Conservation (phyloP, 2,113 vertebrate species). For the Percopsis transmontana region DNA sequence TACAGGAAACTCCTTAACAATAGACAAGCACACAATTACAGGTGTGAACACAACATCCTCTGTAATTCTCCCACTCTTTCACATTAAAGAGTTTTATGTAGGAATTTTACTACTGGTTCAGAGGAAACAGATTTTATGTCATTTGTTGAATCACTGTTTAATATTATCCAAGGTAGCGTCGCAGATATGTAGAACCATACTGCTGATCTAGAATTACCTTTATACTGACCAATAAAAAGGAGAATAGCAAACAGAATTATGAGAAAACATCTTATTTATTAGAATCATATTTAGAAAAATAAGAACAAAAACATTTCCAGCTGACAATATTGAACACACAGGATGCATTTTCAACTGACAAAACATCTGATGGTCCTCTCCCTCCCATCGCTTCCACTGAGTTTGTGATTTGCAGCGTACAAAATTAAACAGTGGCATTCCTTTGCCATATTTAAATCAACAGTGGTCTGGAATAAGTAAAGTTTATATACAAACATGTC, state of each 20-base stretch:
- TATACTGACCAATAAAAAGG: neutral
- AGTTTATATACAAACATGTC: constrained; percentile 49
- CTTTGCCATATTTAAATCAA: constrained; percentile 52
- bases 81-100: too few species aligned
- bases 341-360: neutral
- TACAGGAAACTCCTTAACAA: too few species aligned
- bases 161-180: too few species aligned
- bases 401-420: constrained; percentile 2
- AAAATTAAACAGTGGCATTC: constrained; percentile 60
- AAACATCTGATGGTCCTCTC: neutral
- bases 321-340: neutral
- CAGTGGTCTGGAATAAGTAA: constrained; percentile 36
- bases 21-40: too few species aligned
- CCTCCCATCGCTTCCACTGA: constrained; percentile 3
- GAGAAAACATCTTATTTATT: constrained; percentile 21
- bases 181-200: neutral
- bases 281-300: constrained; percentile 21
- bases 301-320: constrained; percentile 32
- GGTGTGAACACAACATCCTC: too few species aligned
- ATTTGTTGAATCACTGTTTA: too few species aligned
- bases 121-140: too few species aligned
- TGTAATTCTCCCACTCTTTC: too few species aligned
- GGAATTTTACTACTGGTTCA: too few species aligned
- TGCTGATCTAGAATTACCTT: neutral
- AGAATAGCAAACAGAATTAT: neutral